These are phyloP conservation scores for Cryptotermes secundus DNA, from an alignment of 1,140 invertebrate species.

Conservation along the genomic window DNA sequence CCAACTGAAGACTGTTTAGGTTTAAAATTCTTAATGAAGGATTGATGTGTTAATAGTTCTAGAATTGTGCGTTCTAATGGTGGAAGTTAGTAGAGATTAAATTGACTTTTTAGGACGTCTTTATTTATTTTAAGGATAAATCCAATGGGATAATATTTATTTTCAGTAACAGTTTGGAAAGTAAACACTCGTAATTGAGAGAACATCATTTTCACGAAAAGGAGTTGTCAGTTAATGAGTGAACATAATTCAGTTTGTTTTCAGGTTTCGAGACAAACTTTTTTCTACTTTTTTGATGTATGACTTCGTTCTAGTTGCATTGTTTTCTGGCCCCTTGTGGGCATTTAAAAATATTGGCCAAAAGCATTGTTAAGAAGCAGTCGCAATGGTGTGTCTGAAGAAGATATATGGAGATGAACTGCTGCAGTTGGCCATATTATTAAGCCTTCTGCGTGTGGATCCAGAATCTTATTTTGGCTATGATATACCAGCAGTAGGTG, in stretches of 20 bases:
- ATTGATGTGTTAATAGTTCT: not conserved
- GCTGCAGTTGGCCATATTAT: slow-evolving; percentile 71
- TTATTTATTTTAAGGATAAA: not conserved
- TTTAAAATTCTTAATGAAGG: not conserved
- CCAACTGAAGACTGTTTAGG: not conserved
- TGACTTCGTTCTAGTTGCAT: not conserved
- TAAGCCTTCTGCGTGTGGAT: slow-evolving; percentile 74
- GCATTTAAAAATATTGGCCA: not conserved
- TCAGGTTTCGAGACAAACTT: not conserved
- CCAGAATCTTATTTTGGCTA: slow-evolving; percentile 65
- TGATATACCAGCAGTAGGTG: slow-evolving; percentile 55
- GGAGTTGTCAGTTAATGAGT: not conserved
- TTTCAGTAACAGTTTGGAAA: too few species aligned
- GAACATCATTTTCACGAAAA: too few species aligned
- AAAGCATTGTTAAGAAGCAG: not conserved
- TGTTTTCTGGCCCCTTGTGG: not conserved
- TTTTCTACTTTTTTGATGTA: not conserved
- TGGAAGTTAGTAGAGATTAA: not conserved
- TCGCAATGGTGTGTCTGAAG: slow-evolving; percentile 67
- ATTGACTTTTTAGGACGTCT: not conserved
- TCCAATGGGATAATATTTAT: too few species aligned
- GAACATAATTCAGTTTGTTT: not conserved
- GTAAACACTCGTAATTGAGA: too few species aligned
- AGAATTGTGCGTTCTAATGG: not conserved
- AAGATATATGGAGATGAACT: slow-evolving; percentile 77